Percentiles rank a stretch among this genome's conserved stretches.
Conservation (phyloP, 1,140 invertebrate species). For the Drosophila repletoides region DNA sequence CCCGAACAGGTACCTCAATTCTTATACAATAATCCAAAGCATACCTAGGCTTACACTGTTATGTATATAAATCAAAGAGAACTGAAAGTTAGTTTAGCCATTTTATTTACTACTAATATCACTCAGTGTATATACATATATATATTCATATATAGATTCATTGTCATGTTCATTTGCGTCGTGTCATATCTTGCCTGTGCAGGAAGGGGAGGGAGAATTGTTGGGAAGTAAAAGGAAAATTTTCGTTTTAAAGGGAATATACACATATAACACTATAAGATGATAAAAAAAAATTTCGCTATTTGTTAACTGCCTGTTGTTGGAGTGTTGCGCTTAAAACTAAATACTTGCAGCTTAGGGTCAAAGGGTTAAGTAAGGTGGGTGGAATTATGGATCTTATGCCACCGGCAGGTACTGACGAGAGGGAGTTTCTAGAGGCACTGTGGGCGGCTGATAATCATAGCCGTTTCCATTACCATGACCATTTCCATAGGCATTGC, state of each 20-base stretch:
- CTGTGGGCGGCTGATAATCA: conserved; percentile 51
- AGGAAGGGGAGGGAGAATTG: conserved; percentile 1
- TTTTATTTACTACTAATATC: conserved; percentile 81
- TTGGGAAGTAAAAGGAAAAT: neutral
- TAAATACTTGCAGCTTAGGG: conserved; percentile 69
- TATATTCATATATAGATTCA: conserved; percentile 66
- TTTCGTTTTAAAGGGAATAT: conserved; percentile 40
- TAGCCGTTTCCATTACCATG: conserved; percentile 56
- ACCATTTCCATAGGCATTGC: neutral
- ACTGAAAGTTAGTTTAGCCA: conserved; percentile 65
- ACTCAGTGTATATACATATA: conserved; percentile 78
- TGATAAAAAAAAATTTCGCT: conserved; percentile 69
- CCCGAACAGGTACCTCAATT: too few relatives aligned
- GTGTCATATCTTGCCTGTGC: conserved; percentile 39
- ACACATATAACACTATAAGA: conserved; percentile 73
- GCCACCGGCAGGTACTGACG: conserved; percentile 70
- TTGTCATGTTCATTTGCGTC: conserved; percentile 47
- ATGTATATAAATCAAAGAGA: neutral
- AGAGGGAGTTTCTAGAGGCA: conserved; percentile 50
- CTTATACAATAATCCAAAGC: too few relatives aligned
- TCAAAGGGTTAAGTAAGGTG: neutral
- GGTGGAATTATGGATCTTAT: conserved; percentile 31
- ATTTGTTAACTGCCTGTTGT: conserved; percentile 40
- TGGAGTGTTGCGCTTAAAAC: conserved; percentile 61
- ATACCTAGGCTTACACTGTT: too few relatives aligned